A percentile compares a stretch with the other conserved stretches of the same genome.
Conservation (phyloP, 2,113 vertebrate genomes). For the Albula glossodonta region DNA sequence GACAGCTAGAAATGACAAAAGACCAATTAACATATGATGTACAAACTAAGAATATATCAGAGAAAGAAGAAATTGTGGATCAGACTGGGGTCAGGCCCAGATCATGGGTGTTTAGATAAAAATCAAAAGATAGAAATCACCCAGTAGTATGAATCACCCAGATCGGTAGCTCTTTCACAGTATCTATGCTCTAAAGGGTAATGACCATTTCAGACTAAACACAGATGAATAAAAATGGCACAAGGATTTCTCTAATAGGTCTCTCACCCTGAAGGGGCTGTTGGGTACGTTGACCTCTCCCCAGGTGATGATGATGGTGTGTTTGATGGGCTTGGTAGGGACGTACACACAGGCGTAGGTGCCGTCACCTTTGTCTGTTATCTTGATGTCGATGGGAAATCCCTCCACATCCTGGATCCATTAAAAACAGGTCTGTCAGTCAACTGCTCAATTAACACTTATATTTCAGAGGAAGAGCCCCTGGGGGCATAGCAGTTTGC, state of each 20-base stretch:
- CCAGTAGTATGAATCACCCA: background rate
- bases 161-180: background rate
- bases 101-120: no score
- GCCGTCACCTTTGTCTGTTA: constrained; percentile 84
- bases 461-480: no score
- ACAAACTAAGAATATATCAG: no score
- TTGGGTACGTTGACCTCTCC: constrained; percentile 86
- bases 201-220: background rate
- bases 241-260: background rate
- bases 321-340: constrained; percentile 89
- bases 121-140: background rate
- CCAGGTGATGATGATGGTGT: constrained; percentile 93
- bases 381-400: constrained; percentile 84
- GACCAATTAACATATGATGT: background rate
- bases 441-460: no score
- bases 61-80: no score
- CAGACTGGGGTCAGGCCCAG: background rate
- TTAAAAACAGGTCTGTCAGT: background rate
- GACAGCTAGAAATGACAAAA: background rate
- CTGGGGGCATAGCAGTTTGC: no score
- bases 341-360: constrained; percentile 87
- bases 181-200: background rate
- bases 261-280: constrained; percentile 88
- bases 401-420: constrained; percentile 83
- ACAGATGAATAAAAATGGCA: background rate